Evolutionary conservation across 2,113 vertebrate species (phyloP).

Genomic region (Phyllostomus discolor): DNA sequence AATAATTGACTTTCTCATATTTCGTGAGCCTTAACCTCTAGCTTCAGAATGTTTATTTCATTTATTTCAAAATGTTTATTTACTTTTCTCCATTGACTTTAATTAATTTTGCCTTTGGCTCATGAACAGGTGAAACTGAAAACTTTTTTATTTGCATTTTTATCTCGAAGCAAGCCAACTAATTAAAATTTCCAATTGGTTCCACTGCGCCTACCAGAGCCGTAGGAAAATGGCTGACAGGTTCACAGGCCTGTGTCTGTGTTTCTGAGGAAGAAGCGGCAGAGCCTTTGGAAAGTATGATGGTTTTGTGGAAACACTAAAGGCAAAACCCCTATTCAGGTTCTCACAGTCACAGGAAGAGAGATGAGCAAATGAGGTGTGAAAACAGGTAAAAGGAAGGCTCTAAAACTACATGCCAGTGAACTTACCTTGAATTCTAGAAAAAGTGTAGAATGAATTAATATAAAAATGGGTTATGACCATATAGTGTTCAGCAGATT

Average conservation of each 20-base stretch:
- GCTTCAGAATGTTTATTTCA: constrained; percentile 61
- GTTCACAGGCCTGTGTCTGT: background rate
- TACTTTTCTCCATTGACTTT: constrained; percentile 73
- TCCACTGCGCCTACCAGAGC: constrained; percentile 20
- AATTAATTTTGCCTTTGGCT: constrained; percentile 76
- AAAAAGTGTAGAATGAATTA: background rate
- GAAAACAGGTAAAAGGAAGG: background rate
- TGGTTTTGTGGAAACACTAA: background rate
- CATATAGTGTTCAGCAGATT: background rate
- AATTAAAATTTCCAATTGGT: constrained; percentile 68
- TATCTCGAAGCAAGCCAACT: constrained; percentile 57
- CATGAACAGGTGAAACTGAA: constrained; percentile 59
- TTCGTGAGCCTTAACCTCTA: constrained; percentile 43
- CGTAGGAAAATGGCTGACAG: constrained; percentile 22
- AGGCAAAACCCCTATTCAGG: background rate
- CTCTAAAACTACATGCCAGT: background rate
- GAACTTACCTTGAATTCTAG: background rate
- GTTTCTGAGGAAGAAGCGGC: background rate
- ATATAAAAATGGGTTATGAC: background rate
- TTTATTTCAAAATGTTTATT: constrained; percentile 71
- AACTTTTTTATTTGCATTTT: constrained; percentile 64
- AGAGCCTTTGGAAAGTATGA: background rate
- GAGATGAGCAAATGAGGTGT: background rate
- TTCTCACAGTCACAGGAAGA: background rate
- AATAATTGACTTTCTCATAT: constrained; percentile 67